Percentiles rank a stretch among this genome's conserved stretches.
Evolutionary conservation across 1,140 invertebrate species (phyloP).

Genomic region (Drosophila nebulosa): DNA sequence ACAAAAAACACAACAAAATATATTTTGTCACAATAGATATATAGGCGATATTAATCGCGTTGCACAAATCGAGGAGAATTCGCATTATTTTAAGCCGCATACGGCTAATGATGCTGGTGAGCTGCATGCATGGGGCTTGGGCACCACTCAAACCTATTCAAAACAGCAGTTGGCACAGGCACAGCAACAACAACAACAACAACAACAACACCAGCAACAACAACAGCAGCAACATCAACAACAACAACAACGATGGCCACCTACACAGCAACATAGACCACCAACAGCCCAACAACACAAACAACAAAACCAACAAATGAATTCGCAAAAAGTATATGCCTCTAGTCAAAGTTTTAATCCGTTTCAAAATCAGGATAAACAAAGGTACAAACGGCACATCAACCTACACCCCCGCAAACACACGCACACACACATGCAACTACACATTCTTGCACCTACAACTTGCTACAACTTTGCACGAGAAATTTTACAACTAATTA

Average conservation of each 20-base stretch:
- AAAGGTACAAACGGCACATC: slow-evolving; percentile 57
- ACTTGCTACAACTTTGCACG: neutral
- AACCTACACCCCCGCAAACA: slow-evolving; percentile 14
- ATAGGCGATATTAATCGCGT: slow-evolving; percentile 83
- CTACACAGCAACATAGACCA: slow-evolving; percentile 38
- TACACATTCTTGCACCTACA: neutral
- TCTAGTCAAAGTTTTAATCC: slow-evolving; percentile 79
- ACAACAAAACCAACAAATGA: slow-evolving; percentile 58
- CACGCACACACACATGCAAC: slow-evolving; percentile 9
- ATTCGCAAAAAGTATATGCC: slow-evolving; percentile 65
- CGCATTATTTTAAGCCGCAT: slow-evolving; percentile 82
- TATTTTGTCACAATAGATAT: slow-evolving; percentile 80
- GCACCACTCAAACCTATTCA: slow-evolving; percentile 52
- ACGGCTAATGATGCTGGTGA: slow-evolving; percentile 82
- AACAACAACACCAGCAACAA: slow-evolving; percentile 40
- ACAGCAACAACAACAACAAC: slow-evolving; percentile 28
- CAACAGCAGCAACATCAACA: slow-evolving; percentile 40
- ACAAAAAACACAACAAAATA: slow-evolving; percentile 9
- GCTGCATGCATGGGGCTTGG: slow-evolving; percentile 83
- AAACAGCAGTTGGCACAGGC: slow-evolving; percentile 37
- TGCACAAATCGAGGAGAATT: slow-evolving; percentile 82
- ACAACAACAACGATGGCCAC: slow-evolving; percentile 60
- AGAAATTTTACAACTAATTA: slow-evolving; percentile 13
- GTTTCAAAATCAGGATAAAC: slow-evolving; percentile 69
- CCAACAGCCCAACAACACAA: slow-evolving; percentile 66